Evolutionary conservation across 2,888 invertebrate genomes (phyloP), one percentile per base, ranked within the genome.

Genomic region (Cyclophora albipunctata): DNA sequence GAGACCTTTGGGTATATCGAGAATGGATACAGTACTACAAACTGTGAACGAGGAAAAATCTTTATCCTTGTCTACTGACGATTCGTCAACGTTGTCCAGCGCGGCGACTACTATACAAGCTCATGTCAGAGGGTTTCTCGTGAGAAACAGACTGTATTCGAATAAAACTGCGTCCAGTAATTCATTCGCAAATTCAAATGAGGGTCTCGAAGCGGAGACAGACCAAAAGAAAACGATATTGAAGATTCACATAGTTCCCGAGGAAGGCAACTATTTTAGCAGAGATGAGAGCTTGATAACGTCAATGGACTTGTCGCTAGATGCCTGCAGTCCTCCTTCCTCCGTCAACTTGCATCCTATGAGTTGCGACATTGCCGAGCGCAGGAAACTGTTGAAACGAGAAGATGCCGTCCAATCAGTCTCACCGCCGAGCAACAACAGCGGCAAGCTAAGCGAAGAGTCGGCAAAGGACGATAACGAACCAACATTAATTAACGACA

Each of bases 41-140:
- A 89, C 89, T 5, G 88, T 89, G n/a, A 88, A 87, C 49, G 89
- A 89, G 66, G 89, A 89, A 65, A 89, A 89, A 58, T 87, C 87
- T 34, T 63, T 88, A 42, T 89, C 89, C 0, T 67, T 84, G 51
- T 89, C 89, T 34, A 88, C 87, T 34, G 89, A 89, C 54, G 89
- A 89, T 57, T 89, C 89, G 6, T 88, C 89, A 7, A 84, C 86
- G 34, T 62, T 89, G 51, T 89, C 89, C 34, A 90, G 90, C 67
- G 91, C 91, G 20, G 92, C 92, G 40, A 91, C 91, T 3, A 90
- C 90, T 63, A 92, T 93, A 59, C 93, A 93, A 78, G 92, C 92
- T 3, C 91, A 92, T 46, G 91, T 93, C 45, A 86, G 93, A 54
- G 93, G 93, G 2, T 93, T 91, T 69, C 86, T 93, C 66, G 91